Conservation (phyloP, 2,113 vertebrate genomes). For the Hippoglossus stenolepis region DNA sequence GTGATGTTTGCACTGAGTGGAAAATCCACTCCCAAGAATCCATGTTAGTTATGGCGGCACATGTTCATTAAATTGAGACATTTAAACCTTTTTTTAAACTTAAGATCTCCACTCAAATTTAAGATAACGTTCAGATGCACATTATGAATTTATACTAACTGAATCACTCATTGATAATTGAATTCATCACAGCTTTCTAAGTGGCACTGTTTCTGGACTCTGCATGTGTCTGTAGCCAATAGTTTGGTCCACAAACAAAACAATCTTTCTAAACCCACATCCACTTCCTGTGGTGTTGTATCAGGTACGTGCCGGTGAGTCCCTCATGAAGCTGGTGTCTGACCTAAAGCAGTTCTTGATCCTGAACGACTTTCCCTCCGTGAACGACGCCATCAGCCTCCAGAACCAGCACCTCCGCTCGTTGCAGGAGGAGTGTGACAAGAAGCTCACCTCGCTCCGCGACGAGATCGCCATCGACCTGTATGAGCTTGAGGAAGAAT, state of each 20-base stretch:
- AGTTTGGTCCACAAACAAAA: too few relatives aligned
- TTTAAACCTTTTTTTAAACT: too few relatives aligned
- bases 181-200: too few relatives aligned
- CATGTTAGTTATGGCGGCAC: not conserved
- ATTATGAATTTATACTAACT: not conserved
- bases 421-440: conserved; percentile 96
- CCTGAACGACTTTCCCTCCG: conserved; percentile 96
- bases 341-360: conserved; percentile 98
- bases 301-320: conserved; percentile 96
- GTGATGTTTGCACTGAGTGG: not conserved
- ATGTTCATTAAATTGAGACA: not conserved
- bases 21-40: not conserved
- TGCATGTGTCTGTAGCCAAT: too few relatives aligned
- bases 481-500: conserved; percentile 99
- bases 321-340: conserved; percentile 97
- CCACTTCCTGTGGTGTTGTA: not conserved
- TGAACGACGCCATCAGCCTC: conserved; percentile 96
- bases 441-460: conserved; percentile 91
- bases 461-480: conserved; percentile 98
- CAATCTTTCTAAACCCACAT: too few relatives aligned
- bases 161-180: too few relatives aligned
- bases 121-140: not conserved
- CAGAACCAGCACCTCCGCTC: conserved; percentile 93
- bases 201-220: too few relatives aligned
- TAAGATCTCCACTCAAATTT: too few relatives aligned